These are phyloP conservation scores for Phainopepla nitens DNA, from an alignment of 2,113 vertebrate species.

Conservation along the genomic window DNA sequence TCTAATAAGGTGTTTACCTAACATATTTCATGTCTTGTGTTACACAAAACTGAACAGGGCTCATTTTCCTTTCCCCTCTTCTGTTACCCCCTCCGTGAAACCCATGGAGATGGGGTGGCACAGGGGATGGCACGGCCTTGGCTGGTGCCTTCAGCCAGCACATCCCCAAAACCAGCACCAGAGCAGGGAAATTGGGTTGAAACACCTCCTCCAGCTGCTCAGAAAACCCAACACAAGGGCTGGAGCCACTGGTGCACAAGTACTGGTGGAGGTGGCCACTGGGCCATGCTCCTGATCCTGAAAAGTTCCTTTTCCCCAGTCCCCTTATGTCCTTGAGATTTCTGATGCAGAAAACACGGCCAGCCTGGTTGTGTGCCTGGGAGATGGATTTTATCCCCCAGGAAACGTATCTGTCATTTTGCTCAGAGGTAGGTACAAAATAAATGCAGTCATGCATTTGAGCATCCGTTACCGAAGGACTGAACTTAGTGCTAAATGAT, in stretches of 20 bases:
- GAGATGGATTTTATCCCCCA: slow-evolving; percentile 57
- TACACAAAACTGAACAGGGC: neutral
- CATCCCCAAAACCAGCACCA: neutral
- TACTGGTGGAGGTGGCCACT: neutral
- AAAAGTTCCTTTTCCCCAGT: neutral
- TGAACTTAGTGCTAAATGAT: neutral
- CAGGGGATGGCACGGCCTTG: neutral
- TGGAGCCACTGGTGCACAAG: neutral
- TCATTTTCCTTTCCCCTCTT: neutral
- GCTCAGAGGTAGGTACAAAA: slow-evolving; percentile 38
- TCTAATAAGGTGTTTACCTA: slow-evolving; percentile 50
- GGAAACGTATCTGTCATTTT: slow-evolving; percentile 60
- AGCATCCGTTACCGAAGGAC: slow-evolving; percentile 7
- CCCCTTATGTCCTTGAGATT: neutral
- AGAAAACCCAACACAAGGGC: neutral
- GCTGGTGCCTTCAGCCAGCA: neutral
- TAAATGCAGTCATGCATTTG: slow-evolving; percentile 31
- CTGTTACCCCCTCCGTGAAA: neutral
- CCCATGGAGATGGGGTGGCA: neutral
- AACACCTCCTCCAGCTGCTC: neutral
- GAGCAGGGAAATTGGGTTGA: neutral
- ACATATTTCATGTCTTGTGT: neutral
- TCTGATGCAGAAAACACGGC: neutral
- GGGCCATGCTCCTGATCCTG: neutral
- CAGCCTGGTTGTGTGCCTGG: neutral